Evolutionary conservation across 2,888 invertebrate species (phyloP).

Genomic region (Apeira syringaria): DNA sequence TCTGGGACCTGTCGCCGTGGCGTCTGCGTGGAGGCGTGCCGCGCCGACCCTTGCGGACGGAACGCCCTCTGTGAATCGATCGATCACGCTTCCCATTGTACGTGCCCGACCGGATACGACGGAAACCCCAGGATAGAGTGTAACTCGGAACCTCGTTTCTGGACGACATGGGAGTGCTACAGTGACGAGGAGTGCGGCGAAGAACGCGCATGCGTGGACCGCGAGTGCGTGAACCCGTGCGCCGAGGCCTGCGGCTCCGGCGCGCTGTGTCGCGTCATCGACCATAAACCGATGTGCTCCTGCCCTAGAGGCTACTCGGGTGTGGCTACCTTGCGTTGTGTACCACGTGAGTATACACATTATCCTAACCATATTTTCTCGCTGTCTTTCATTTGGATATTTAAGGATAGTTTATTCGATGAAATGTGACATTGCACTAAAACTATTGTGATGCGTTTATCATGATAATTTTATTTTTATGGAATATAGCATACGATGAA

Average conservation of each 20-base stretch:
- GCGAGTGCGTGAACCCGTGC: conserved; percentile 92
- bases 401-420: too few species aligned
- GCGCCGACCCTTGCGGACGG: conserved; percentile 89
- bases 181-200: conserved; percentile 89
- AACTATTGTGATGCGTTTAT: too few species aligned
- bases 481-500: too few species aligned
- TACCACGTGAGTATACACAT: conserved; percentile 90
- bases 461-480: too few species aligned
- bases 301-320: conserved; percentile 92
- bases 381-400: too few species aligned
- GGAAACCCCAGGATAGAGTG: conserved; percentile 93
- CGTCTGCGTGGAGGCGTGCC: conserved; percentile 91
- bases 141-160: conserved; percentile 76
- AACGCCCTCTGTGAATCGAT: conserved; percentile 91
- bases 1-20: conserved; percentile 90
- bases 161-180: conserved; percentile 86
- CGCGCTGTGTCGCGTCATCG: conserved; percentile 92
- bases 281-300: conserved; percentile 89
- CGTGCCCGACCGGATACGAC: conserved; percentile 89
- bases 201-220: conserved; percentile 90
- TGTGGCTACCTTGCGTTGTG: conserved; percentile 87
- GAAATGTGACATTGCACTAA: too few species aligned
- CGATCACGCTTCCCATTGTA: conserved; percentile 90
- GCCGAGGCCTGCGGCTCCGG: conserved; percentile 89
- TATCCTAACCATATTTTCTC: too few species aligned